Evolutionary conservation across 2,113 vertebrate species (phyloP).

Genomic region (Prionailurus viverrinus): DNA sequence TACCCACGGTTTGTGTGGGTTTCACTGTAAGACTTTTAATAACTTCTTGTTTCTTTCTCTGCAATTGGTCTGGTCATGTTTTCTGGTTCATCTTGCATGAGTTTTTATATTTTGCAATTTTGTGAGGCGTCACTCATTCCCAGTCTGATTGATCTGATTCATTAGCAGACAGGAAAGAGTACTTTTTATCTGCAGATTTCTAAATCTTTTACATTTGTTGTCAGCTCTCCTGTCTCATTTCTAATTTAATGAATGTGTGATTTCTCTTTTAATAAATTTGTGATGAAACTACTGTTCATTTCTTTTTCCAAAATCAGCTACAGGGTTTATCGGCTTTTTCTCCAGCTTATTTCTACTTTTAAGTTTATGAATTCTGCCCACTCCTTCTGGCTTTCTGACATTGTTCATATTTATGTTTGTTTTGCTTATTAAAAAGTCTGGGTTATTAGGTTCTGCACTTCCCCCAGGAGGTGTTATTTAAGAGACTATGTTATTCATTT

Average conservation of each 20-base stretch:
- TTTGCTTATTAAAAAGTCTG: conserved; percentile 47
- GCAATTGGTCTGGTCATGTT: conserved; percentile 13
- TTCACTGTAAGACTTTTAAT: conserved; percentile 27
- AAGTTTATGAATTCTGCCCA: background rate
- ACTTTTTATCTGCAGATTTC: conserved; percentile 33
- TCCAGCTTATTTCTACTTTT: conserved; percentile 17
- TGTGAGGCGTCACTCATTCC: background rate
- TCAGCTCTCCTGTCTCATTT: background rate
- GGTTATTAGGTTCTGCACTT: background rate
- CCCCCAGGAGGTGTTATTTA: background rate
- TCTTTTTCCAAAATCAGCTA: background rate
- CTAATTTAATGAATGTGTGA: conserved; percentile 35
- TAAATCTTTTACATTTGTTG: conserved; percentile 40
- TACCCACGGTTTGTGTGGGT: background rate
- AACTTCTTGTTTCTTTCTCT: conserved; percentile 45
- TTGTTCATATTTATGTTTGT: conserved; percentile 41
- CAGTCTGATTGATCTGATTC: conserved; percentile 43
- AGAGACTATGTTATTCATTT: conserved; percentile 6
- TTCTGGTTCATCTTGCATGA: conserved; percentile 46
- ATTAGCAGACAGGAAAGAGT: conserved; percentile 1
- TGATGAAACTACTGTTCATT: background rate
- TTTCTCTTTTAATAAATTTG: background rate
- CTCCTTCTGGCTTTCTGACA: conserved; percentile 25
- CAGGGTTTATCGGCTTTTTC: background rate
- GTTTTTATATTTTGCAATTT: conserved; percentile 52